These are phyloP conservation scores for Cremastinae sp. DNA, from an alignment of 2,888 invertebrate species.

Conservation along the genomic window DNA sequence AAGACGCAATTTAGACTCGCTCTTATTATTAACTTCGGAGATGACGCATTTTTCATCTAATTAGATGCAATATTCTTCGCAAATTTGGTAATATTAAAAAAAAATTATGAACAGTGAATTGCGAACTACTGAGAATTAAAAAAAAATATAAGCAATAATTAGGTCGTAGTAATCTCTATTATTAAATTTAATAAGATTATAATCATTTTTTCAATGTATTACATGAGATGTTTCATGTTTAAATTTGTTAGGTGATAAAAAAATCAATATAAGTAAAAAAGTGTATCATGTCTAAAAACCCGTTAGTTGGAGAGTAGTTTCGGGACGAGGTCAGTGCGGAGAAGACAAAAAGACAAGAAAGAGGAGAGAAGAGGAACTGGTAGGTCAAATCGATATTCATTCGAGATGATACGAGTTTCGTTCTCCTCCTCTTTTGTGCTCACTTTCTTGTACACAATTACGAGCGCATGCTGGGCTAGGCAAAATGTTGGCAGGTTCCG, in stretches of 20 bases:
- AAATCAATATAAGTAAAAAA: slow-evolving; percentile 2
- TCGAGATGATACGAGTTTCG: slow-evolving; percentile 45
- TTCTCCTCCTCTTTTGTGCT: slow-evolving; percentile 26
- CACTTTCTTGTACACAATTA: background rate
- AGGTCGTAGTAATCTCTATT: no score
- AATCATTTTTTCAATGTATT: no score
- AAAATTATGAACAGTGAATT: no score
- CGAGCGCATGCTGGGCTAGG: slow-evolving; percentile 25
- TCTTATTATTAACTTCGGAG: no score
- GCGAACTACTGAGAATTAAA: no score
- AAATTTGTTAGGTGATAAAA: background rate
- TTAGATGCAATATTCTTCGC: no score
- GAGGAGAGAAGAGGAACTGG: slow-evolving; percentile 1
- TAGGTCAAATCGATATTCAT: slow-evolving; percentile 60
- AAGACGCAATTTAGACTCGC: no score
- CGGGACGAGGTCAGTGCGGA: slow-evolving; percentile 49
- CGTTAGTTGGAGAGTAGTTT: slow-evolving; percentile 33
- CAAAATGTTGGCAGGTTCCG: slow-evolving; percentile 52
- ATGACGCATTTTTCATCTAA: no score
- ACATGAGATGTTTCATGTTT: no score
- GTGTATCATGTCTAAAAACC: background rate
- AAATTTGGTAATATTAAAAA: no score
- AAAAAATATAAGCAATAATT: no score
- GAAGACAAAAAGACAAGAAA: background rate
- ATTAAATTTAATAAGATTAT: no score